Base-by-base conservation (phyloP, 1,140 invertebrate species). In the Whitmania pigra region DNA sequence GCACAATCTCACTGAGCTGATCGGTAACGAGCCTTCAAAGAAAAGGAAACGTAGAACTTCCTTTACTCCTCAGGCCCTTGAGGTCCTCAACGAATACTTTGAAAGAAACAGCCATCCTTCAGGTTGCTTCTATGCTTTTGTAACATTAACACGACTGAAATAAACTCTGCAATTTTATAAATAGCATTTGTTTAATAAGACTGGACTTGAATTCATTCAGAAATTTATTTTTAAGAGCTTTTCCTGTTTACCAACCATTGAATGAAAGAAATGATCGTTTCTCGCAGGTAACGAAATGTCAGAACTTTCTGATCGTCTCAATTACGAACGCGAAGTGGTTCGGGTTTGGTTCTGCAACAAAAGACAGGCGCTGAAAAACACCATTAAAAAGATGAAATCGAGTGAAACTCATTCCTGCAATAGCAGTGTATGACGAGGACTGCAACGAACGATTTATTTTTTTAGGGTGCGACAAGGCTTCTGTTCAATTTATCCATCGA, bases 281-380 rank as follows among this genome's bases (percentile, higher is more conserved):
- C 49, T 77, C 75, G 18, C 74, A 82, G 94, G 93, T 76, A 93
- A 91, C 72, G 94, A 97, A 85, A 97, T 97, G 81, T 97, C 93
- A 31, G 90, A 91, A 27, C 83, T 98, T 71, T 92, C 94, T 31
- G 91, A 95, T 78, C 90, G 95, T 80, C 84, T 98, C 43, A 93
- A 93, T 73, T 97, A 97, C 82, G 94, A 97, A 79, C 85, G 94
- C 72, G 94, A 97, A 86, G 94, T 98, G 22, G 96, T 98, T 78
- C 86, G 94, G 81, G 97, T 98, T 83, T 97, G 94, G 94, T 98
- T 98, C 83, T 98, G 94, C 83, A 98, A 98, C 83, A 97, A 97
- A 83, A 86, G 94, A 75, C 94, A 98, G 83, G 93, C 93, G 0
- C 83, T 96, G 54, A 97, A 97, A 82, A 97, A 97, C 82, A 94